A percentile compares a stretch with the other conserved stretches of the same genome.
phyloP scores from a whole-genome alignment of 2,888 invertebrate genomes.

The Luperina nickerlii region DNA sequence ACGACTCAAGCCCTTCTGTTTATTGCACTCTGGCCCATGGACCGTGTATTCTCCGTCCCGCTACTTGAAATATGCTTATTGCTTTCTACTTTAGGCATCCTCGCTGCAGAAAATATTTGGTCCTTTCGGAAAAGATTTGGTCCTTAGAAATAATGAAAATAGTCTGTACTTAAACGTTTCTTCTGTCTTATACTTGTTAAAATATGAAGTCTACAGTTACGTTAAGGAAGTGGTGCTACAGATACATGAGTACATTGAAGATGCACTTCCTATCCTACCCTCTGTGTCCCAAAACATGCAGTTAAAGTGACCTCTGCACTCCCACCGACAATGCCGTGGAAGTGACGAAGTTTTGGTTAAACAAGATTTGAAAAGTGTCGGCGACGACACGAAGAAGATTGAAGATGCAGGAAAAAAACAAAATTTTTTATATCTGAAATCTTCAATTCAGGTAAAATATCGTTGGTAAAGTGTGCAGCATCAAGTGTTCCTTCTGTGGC shows the following conservation, averaged over 20 bases:
- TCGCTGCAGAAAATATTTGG: not conserved
- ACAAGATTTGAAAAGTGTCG: not conserved
- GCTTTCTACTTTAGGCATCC: not conserved
- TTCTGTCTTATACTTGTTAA: not conserved
- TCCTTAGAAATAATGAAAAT: not conserved
- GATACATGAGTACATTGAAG: not conserved
- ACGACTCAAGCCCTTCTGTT: not conserved
- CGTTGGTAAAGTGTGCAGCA: not conserved
- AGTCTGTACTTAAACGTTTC: not conserved
- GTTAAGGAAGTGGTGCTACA: not conserved
- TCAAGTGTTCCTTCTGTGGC: conserved; percentile 42
- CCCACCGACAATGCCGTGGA: not conserved
- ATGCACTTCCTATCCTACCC: not conserved
- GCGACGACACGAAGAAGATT: not conserved
- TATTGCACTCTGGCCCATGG: not conserved
- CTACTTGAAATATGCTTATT: not conserved
- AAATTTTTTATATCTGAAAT: not conserved
- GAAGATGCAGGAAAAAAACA: not conserved
- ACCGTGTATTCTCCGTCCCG: not conserved
- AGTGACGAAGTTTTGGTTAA: not conserved
- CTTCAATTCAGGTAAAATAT: not conserved
- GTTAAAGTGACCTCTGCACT: not conserved
- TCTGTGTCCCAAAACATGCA: no score
- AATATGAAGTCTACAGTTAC: not conserved
- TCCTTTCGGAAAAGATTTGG: not conserved